These are phyloP conservation scores for Pteronotus mesoamericanus DNA, from an alignment of 2,797 vertebrate genomes.

Conservation along the genomic window DNA sequence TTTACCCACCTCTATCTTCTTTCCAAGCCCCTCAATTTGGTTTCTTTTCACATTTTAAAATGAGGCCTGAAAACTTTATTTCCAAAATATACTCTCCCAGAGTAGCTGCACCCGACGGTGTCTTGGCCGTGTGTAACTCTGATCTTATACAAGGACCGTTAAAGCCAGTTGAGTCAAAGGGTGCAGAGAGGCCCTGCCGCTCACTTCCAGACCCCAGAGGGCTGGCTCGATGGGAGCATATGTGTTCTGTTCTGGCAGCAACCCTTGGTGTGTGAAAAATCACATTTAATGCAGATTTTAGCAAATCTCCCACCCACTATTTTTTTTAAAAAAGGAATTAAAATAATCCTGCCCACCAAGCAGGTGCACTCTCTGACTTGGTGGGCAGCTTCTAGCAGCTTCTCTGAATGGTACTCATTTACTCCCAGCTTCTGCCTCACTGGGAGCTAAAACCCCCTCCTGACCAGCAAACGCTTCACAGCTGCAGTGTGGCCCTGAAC, in stretches of 20 bases:
- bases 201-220: not conserved
- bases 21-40: not conserved
- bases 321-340: slow-evolving; percentile 14
- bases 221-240: not conserved
- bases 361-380: not conserved
- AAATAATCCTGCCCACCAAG: not conserved
- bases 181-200: not conserved
- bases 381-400: slow-evolving; percentile 25
- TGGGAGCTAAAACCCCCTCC: not conserved
- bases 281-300: slow-evolving; percentile 29
- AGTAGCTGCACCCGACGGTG: not conserved
- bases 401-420: not conserved
- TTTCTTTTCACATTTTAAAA: slow-evolving; percentile 33
- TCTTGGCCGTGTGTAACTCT: not conserved
- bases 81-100: slow-evolving; percentile 1
- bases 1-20: not conserved
- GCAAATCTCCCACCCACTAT: slow-evolving; percentile 9
- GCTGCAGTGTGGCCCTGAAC: not conserved
- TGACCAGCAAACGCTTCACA: not conserved
- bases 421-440: not conserved
- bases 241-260: not conserved
- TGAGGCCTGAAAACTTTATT: slow-evolving; percentile 14
- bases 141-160: not conserved
- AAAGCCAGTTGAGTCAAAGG: not conserved
- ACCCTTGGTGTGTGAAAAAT: not conserved